Evolutionary conservation across 1,140 invertebrate species (phyloP), one percentile per base, ranked within the genome.

Genomic region (Hylaeus volcanicus): DNA sequence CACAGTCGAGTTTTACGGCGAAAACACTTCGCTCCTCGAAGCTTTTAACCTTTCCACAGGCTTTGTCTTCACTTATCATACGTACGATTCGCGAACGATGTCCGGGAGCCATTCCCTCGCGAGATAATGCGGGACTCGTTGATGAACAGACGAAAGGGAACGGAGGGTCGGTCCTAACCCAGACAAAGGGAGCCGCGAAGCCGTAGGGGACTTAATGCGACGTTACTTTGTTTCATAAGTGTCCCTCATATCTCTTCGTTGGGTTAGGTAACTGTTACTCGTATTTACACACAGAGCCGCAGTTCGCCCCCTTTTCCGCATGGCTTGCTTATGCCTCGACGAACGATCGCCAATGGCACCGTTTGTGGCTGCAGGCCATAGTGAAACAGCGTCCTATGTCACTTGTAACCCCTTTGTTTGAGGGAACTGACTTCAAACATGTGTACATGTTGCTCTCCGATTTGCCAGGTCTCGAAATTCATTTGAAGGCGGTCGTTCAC

Each of bases 151-250:
- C 68, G 79, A 84, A 80, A 83, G 64, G 58, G 51, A 39, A 83
- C 53, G 41, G 41, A 55, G 74, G 64, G 64, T 72, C 37, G 11
- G 55, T 1, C 37, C 61, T 64, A 64, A 64, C 61, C 43, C 39
- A 15, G 66, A 77, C 75, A 72, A 78, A 78, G 75, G 45, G n/a
- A 51, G 45, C 55, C 65, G 45, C 56, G 56, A 69, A 48, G 45
- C 55, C 41, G 15, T 56, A 71, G 77, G 72, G 84, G 78, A 84
- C 81, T 87, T 87, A 87, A 83, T 84, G 85, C 82, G 66, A 78
- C 73, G 80, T 56, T 85, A 86, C 80, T 89, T 86, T 71, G 83
- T 87, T 89, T 86, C 78, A 85, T 87, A 82, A 88, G 76, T 86
- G 82, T 84, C 71, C 53, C 73, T 76, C 55, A 9, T 78, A 63